phyloP scores from a whole-genome alignment of 37 sponge, comb jelly and placozoan genomes.

The Axinella damicornis region DNA sequence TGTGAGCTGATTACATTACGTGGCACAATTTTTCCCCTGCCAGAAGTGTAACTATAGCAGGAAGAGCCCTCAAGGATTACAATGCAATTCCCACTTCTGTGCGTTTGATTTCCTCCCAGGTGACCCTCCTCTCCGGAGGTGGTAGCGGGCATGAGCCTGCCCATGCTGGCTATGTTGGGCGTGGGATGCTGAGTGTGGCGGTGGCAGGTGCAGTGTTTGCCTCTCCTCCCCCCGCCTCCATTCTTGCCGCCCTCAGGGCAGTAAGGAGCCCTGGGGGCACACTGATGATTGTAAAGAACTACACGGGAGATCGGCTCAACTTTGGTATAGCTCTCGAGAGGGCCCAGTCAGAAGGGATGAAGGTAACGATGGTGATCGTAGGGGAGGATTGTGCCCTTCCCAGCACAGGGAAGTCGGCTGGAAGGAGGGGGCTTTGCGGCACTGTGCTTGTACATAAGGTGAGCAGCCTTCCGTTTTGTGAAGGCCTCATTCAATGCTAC shows the following conservation, averaged over 20 bases:
- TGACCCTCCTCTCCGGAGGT: constrained; percentile 93
- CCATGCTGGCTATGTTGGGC: constrained; percentile 91
- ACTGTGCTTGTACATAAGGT: constrained; percentile 92
- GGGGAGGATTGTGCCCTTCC: constrained; percentile 93
- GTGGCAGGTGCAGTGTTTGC: constrained; percentile 96
- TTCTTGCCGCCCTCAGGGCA: constrained; percentile 81
- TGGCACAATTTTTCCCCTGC: too few relatives aligned
- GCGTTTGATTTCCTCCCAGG: constrained; percentile 34
- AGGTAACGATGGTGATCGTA: constrained; percentile 90
- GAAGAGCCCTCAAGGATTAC: too few relatives aligned
- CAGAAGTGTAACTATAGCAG: too few relatives aligned
- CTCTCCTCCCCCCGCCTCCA: constrained; percentile 85
- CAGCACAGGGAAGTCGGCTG: constrained; percentile 55
- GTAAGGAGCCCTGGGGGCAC: constrained; percentile 83
- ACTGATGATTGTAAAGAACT: constrained; percentile 94
- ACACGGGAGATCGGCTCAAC: constrained; percentile 97
- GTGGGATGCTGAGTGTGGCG: constrained; percentile 93
- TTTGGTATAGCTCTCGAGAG: constrained; percentile 94
- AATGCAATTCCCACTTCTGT: too few relatives aligned
- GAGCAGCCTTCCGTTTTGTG: neutral
- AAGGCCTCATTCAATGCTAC: too few relatives aligned
- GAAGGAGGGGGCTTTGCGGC: constrained; percentile 94
- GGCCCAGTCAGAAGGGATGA: constrained; percentile 82
- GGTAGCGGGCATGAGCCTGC: constrained; percentile 99
- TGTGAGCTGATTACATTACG: too few relatives aligned